These are phyloP conservation scores for Tortricodes alternella DNA, from an alignment of 2,888 invertebrate species.

Conservation along the genomic window DNA sequence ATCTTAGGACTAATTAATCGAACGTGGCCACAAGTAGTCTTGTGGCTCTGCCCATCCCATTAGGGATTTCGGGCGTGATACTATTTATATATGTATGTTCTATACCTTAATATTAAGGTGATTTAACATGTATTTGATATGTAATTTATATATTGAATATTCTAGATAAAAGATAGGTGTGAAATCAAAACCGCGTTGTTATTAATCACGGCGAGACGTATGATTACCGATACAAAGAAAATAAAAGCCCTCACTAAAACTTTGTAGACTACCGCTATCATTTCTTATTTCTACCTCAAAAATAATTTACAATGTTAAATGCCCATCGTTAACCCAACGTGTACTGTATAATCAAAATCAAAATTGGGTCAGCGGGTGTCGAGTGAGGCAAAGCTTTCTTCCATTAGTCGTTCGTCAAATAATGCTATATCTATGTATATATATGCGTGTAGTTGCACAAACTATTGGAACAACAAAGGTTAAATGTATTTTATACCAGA, in stretches of 20 bases:
- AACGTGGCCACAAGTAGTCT: no score
- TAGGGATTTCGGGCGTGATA: no score
- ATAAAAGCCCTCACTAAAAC: neutral
- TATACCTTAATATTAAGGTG: no score
- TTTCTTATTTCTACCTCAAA: neutral
- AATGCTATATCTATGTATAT: constrained; percentile 34
- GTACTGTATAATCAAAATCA: constrained; percentile 47
- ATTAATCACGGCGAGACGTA: neutral
- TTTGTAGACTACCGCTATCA: neutral
- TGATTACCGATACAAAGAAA: neutral
- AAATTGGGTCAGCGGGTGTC: constrained; percentile 57
- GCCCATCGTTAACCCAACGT: constrained; percentile 34
- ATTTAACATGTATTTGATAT: no score
- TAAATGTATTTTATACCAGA: no score
- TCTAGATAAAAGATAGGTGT: no score
- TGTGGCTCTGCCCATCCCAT: no score
- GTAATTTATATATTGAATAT: no score
- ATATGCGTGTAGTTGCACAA: neutral
- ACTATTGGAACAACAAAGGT: no score
- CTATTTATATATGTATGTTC: no score
- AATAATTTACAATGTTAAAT: constrained; percentile 11
- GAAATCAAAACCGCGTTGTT: neutral
- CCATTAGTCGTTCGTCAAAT: constrained; percentile 64
- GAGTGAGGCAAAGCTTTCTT: constrained; percentile 53
- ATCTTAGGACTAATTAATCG: no score